These are phyloP conservation scores for Coenonympha glycerion DNA, from an alignment of 2,888 invertebrate genomes.

Conservation along the genomic window DNA sequence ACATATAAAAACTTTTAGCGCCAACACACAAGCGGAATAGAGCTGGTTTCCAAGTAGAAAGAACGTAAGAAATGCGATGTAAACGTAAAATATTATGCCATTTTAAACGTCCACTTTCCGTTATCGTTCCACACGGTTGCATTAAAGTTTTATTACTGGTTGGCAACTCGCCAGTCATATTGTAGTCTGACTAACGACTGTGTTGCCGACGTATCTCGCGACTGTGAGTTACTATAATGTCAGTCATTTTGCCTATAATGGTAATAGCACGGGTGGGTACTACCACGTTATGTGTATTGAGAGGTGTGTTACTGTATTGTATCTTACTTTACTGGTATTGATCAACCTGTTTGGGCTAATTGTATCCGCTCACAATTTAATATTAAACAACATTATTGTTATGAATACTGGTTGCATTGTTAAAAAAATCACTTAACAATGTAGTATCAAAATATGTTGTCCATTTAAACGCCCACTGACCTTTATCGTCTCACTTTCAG, in stretches of 20 bases:
- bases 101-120: conserved; percentile 28
- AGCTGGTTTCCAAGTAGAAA: conserved; percentile 2
- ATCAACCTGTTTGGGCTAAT: not conserved
- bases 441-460: conserved; percentile 16
- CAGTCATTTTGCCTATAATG: conserved; percentile 14
- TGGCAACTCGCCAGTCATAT: conserved; percentile 32
- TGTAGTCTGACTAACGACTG: conserved; percentile 27
- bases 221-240: conserved; percentile 18
- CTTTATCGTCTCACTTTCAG: conserved; percentile 30
- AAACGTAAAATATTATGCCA: conserved; percentile 20
- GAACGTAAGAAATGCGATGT: conserved; percentile 8
- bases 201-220: conserved; percentile 27
- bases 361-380: not conserved
- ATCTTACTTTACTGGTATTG: not conserved
- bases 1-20: not conserved
- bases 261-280: conserved; percentile 12
- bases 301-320: conserved; percentile 1
- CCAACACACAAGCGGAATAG: conserved; percentile 1
- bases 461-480: conserved; percentile 27
- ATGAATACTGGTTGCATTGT: too few species aligned
- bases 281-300: conserved; percentile 4
- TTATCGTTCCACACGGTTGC: conserved; percentile 31
- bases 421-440: too few species aligned
- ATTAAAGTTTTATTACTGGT: conserved; percentile 28
- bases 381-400: too few species aligned